These are phyloP conservation scores for Isoperla grammatica DNA, from an alignment of 2,888 invertebrate genomes.

Conservation along the genomic window DNA sequence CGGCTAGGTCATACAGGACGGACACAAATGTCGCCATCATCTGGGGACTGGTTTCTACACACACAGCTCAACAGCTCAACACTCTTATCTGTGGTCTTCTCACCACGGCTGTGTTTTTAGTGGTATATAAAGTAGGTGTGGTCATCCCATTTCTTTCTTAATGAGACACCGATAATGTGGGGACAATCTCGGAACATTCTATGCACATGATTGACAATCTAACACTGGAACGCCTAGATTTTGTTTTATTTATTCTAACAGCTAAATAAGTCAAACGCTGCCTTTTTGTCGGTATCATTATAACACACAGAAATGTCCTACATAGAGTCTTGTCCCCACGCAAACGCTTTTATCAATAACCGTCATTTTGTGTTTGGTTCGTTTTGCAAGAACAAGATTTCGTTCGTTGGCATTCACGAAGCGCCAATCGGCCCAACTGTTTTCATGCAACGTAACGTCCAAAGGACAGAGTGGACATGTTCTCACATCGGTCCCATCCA, in stretches of 20 bases:
- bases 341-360: too few relatives aligned
- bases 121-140: conserved; percentile 15
- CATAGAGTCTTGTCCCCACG: too few relatives aligned
- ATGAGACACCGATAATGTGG: conserved; percentile 23
- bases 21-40: conserved; percentile 2
- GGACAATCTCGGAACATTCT: conserved; percentile 5
- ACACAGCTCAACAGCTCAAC: not conserved
- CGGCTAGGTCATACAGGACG: not conserved
- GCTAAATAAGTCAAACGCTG: too few relatives aligned
- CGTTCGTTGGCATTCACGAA: too few relatives aligned
- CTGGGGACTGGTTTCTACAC: not conserved
- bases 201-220: not conserved
- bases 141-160: conserved; percentile 19
- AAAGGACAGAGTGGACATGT: too few relatives aligned
- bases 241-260: not conserved
- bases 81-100: not conserved
- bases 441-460: too few relatives aligned
- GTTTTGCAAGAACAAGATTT: too few relatives aligned
- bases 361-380: too few relatives aligned
- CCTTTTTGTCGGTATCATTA: too few relatives aligned
- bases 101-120: conserved; percentile 3
- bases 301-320: too few relatives aligned
- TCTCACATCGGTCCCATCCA: too few relatives aligned
- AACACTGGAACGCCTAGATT: not conserved
- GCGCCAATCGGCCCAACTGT: too few relatives aligned